These are phyloP conservation scores for Phoeniculus purpureus DNA, from an alignment of 2,797 vertebrate species.

Conservation along the genomic window DNA sequence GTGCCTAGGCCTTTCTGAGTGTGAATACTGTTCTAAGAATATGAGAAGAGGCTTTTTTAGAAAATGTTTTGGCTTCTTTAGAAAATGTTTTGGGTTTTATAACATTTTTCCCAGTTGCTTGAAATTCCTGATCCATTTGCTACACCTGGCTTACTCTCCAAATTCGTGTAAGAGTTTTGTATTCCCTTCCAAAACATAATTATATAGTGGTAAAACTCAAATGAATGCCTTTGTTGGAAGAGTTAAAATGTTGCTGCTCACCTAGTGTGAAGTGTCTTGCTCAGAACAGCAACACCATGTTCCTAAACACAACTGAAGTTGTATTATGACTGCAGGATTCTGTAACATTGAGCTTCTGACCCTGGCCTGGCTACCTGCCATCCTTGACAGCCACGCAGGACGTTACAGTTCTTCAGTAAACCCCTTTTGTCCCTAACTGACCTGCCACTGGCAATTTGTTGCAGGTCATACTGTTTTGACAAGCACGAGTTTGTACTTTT, in stretches of 20 bases:
- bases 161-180: not conserved
- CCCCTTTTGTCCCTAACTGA: not conserved
- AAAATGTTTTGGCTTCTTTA: not conserved
- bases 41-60: not conserved
- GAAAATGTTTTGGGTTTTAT: not conserved
- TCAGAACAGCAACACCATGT: not conserved
- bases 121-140: not conserved
- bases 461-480: not conserved
- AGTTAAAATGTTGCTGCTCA: not conserved
- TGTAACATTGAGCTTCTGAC: not conserved
- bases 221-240: not conserved
- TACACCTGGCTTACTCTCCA: not conserved
- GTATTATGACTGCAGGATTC: not conserved
- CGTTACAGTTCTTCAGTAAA: not conserved
- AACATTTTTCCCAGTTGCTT: not conserved
- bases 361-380: not conserved
- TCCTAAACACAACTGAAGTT: not conserved
- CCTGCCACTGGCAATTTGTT: not conserved
- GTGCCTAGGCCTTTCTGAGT: not conserved
- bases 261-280: not conserved
- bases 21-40: not conserved
- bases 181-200: not conserved
- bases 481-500: not conserved
- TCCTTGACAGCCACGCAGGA: not conserved
- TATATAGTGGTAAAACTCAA: not conserved